Evolutionary conservation across 2,113 vertebrate genomes (phyloP).

Genomic region (Lathamus discolor): DNA sequence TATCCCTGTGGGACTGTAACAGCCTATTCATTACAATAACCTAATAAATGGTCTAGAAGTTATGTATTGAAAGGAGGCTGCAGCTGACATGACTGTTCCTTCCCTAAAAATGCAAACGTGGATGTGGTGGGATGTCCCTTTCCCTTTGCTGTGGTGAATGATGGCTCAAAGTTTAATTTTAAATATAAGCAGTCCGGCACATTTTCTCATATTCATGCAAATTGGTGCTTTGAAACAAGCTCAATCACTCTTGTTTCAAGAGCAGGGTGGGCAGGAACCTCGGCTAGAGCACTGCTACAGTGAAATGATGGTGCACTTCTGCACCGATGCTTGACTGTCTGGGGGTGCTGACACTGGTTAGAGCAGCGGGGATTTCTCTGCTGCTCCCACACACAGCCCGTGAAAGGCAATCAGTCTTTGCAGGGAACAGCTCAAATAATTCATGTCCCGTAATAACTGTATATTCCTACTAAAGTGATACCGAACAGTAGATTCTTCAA

Average conservation of each 20-base stretch:
- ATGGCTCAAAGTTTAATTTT: not conserved
- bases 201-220: not conserved
- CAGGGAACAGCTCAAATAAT: slow-evolving; percentile 27
- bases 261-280: not conserved
- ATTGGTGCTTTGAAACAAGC: not conserved
- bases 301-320: not conserved
- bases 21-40: not conserved
- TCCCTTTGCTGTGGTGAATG: not conserved
- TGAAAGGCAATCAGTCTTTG: slow-evolving; percentile 19
- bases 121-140: not conserved
- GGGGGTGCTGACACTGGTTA: not conserved
- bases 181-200: not conserved
- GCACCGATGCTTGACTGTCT: not conserved
- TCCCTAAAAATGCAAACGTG: not conserved
- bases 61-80: not conserved
- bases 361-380: slow-evolving; percentile 11
- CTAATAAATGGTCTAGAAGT: not conserved
- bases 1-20: not conserved
- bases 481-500: not conserved
- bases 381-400: not conserved
- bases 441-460: slow-evolving; percentile 34
- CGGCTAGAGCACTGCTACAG: not conserved
- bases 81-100: rapidly evolving
- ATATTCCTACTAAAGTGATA: not conserved
- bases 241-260: not conserved